These are phyloP conservation scores for Pseudocheirus occidentalis DNA, from an alignment of 2,797 vertebrate genomes.

Conservation along the genomic window DNA sequence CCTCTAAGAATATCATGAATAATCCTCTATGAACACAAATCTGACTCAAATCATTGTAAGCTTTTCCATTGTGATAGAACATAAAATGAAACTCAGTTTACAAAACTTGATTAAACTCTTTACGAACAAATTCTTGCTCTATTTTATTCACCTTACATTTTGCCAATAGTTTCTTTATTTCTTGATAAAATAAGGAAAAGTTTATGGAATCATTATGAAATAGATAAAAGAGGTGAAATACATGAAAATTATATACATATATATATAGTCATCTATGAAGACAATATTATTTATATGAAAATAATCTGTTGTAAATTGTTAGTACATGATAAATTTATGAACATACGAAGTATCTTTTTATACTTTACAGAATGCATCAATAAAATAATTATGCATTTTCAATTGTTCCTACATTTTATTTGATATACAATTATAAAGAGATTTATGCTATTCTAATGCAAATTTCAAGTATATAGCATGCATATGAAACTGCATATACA, in stretches of 20 bases:
- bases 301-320: not conserved
- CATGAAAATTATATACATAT: not conserved
- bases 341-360: too few relatives aligned
- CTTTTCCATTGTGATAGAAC: not conserved
- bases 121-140: not conserved
- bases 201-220: not conserved
- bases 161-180: not conserved
- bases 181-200: not conserved
- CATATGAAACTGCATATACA: too few relatives aligned
- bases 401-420: too few relatives aligned
- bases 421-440: too few relatives aligned
- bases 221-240: not conserved
- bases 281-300: not conserved
- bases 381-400: too few relatives aligned
- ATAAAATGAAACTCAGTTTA: not conserved
- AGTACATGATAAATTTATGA: too few relatives aligned
- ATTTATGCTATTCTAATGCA: too few relatives aligned
- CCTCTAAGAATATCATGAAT: too few relatives aligned
- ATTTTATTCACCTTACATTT: not conserved
- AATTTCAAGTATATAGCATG: too few relatives aligned
- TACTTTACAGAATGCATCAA: too few relatives aligned
- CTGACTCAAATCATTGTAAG: accelerated
- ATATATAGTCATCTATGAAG: too few relatives aligned
- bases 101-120: not conserved
- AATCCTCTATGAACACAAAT: not conserved